Evolutionary conservation across 2,113 vertebrate species (phyloP).

Genomic region (Craseonycteris thonglongyai): DNA sequence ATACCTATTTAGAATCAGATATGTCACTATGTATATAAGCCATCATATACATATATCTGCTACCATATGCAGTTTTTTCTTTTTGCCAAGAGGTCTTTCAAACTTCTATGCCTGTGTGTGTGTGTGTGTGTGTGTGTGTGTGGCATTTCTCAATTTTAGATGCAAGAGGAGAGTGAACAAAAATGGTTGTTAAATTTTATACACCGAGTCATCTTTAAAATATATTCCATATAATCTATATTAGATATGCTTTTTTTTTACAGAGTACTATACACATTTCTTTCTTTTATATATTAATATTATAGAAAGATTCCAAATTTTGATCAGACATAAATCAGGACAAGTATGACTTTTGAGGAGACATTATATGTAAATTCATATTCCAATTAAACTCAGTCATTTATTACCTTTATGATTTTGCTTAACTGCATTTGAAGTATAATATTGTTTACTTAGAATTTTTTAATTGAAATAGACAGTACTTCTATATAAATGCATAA

Average conservation of each 20-base stretch:
- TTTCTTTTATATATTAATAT: neutral
- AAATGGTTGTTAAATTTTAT: slow-evolving; percentile 20
- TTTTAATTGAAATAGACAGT: slow-evolving; percentile 2
- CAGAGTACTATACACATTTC: neutral
- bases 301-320: neutral
- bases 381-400: neutral
- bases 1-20: neutral
- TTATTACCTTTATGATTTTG: neutral
- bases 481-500: neutral
- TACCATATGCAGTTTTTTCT: neutral
- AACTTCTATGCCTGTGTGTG: neutral
- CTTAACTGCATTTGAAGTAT: neutral
- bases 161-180: neutral
- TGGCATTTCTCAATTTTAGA: slow-evolving; percentile 28
- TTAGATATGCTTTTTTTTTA: neutral
- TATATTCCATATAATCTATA: neutral
- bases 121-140: neutral
- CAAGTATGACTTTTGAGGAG: neutral
- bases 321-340: neutral
- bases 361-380: neutral
- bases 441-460: neutral
- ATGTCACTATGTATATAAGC: neutral
- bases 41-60: neutral
- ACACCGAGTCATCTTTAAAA: slow-evolving; percentile 30
- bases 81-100: neutral